Evolutionary conservation across 2,797 vertebrate species (phyloP), one percentile per base, ranked within the genome.

Genomic region (Darevskia mixta): DNA sequence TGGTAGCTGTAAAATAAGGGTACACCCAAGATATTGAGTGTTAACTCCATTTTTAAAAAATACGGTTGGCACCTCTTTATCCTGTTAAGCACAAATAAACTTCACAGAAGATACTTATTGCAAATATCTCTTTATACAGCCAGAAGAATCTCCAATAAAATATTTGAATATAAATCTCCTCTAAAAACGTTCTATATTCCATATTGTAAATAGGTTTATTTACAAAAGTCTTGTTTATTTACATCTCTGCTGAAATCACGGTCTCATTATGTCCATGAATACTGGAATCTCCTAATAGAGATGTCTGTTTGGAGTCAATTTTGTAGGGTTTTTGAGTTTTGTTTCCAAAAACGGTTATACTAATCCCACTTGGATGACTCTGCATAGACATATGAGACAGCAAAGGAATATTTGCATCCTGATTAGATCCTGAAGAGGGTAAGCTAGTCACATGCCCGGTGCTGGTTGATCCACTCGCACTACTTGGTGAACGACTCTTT

Each of bases 401-500:
- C 95, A 99, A 95, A 18, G 99, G 99, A 0, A 98, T 99, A 95
- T 99, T 99, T 79, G 99, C 99, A 20, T 99, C 99, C 79, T 99
- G 98, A 96, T 98, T 98, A 95, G 99, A 99, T 90, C 99, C 99
- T 0, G 99, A 98, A 87, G 99, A 99, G 0, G 98, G 98, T 93
- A 98, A 94, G 61, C 99, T 99, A 84, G 98, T 98, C 94, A 99
- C 98, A 0, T 99, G 99, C 45, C 99, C 99, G 0, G 99, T 99
- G 97, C 99, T 99, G 55, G 99, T 99, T 0, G 99, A 99, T 49
- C 99, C 99, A 3, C 99, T 99, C 94, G 98, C 99, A 0, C 98
- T 99, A 97, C 99, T 99, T 1, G 99, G 99, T 0, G 99, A 99
- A 82, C 99, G 98, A 92, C 99, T 99, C 95, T 99, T 99, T 25